Evolutionary conservation across 1,140 invertebrate species (phyloP), one percentile per base, ranked within the genome.

Genomic region (Plectrocnemia conspersa): DNA sequence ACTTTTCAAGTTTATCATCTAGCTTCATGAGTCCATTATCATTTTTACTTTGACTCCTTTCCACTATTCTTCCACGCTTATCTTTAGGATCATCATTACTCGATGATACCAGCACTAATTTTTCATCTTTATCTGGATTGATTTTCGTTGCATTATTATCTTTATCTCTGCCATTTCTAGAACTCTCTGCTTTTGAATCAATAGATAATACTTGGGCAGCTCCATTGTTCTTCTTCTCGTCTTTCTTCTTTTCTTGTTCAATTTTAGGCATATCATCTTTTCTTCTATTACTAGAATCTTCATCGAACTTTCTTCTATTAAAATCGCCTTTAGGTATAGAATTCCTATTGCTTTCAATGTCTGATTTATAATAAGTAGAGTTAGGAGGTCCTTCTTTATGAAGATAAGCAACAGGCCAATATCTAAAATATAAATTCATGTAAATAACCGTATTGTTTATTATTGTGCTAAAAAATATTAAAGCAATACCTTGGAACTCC

Each of bases 351-450:
- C 46, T 58, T 60, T 62, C 57, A 4, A 64, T 68, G 63, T 76
- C 72, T 40, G 68, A 74, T 44, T 64, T 66, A 53, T 73, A 74
- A 52, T 73, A 74, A 4, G 73, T 75, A 46, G 69, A 70, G 56
- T 76, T 76, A 3, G 74, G 74, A 46, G 74, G 74, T 13, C 70
- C 68, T 11, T 67, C 71, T 64, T 74, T 76, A 41, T 76, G 74
- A 15, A 76, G 64, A 48, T 76, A 76, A 0, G 74, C 69, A 19
- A 76, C 72, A 1, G 74, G 74, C 74, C 74, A 76, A 40, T 76
- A 74, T 60, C 74, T 76, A 65, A 24, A 65, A 70, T 29, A 16
- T 47, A 23, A 47, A 32, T 32, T 32, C 13, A 45, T 24, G n/a
- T 24, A 24, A 21, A 48, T 33, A 21, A n/a, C 19, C n/a, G 16